Percentiles rank a stretch among this genome's conserved stretches.
Evolutionary conservation across 1,140 invertebrate species (phyloP).

Genomic region (Atta colombica): DNA sequence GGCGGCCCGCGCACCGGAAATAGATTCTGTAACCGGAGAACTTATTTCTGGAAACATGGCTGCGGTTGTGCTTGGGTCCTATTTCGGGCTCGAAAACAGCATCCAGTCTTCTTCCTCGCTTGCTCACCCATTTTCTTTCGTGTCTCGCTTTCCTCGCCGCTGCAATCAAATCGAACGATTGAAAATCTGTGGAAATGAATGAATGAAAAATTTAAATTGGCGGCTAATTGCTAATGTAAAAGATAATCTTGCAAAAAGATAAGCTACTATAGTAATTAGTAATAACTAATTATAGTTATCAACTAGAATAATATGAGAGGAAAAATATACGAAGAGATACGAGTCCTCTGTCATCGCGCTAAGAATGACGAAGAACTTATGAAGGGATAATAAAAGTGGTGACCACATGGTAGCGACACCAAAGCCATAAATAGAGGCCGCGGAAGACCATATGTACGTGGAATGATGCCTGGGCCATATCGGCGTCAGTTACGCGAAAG

Average conservation of each 20-base stretch:
- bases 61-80: constrained; percentile 70
- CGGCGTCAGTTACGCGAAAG: constrained; percentile 64
- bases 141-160: constrained; percentile 22
- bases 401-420: constrained; percentile 71
- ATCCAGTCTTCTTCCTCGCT: constrained; percentile 39
- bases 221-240: neutral
- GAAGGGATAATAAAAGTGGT: constrained; percentile 72
- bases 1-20: constrained; percentile 76
- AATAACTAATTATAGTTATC: neutral
- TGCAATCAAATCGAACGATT: constrained; percentile 65
- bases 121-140: constrained; percentile 32
- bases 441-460: constrained; percentile 70
- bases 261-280: too few relatives aligned
- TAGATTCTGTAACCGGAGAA: constrained; percentile 84
- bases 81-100: constrained; percentile 76
- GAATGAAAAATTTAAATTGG: neutral
- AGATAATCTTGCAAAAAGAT: neutral
- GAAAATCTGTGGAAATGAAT: constrained; percentile 7
- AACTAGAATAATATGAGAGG: neutral
- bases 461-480: constrained; percentile 57
- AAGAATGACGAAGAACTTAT: constrained; percentile 57
- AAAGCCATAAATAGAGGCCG: constrained; percentile 70
- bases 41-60: constrained; percentile 84
- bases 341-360: constrained; percentile 20
- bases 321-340: neutral